Evolutionary conservation across 1,140 invertebrate genomes (phyloP), one percentile per base, ranked within the genome.

Genomic region (Pentalonia nigronervosa): DNA sequence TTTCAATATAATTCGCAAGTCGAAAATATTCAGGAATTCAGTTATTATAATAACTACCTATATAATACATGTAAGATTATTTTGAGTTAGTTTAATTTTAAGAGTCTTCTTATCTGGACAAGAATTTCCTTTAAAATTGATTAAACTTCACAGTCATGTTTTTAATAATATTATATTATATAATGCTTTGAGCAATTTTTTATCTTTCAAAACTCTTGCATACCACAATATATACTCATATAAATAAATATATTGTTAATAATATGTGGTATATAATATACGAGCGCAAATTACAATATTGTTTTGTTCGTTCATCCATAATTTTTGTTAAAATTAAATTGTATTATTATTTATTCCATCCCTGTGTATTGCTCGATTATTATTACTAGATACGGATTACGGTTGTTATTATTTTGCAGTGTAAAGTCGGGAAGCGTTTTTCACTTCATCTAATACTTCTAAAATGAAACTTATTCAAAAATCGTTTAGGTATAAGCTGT

Each of bases 1-100:
- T n/a, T 76, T 76, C 60, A 76, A 76, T 76, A 76, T 76, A 76
- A 76, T 76, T 76, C 60, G 30, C n/a, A 76, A 76, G n/a, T 76
- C 25, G 83, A 84, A 84, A 84, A 84, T 41, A 25, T 45, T 84
- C 21, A 41, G 83, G 83, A 45, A 84, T 84, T 84, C 23, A 2
- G 83, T 84, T 84, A 84, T 84, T 45, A 41, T 67, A 67, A 67
- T n/a, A 67, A 14, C 30, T n/a, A 67, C 30, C 30, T 67, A 67
- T 67, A n/a, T 11, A 9, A 36, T 17, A 50, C 17, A 50, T 84
- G 6, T 84, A 3, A 9, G 41, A 8, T 45, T 84, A 41, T 45
- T 41, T 41, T 41, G 36, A 84, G 83, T 25, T 36, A 2, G 20
- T 41, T 84, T 45, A 36, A 84, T 84, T 45, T 84, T 25, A 41